Percentiles rank a stretch among this genome's conserved stretches.
Evolutionary conservation across 1,140 invertebrate genomes (phyloP).

Genomic region (Neodiprion virginianus): DNA sequence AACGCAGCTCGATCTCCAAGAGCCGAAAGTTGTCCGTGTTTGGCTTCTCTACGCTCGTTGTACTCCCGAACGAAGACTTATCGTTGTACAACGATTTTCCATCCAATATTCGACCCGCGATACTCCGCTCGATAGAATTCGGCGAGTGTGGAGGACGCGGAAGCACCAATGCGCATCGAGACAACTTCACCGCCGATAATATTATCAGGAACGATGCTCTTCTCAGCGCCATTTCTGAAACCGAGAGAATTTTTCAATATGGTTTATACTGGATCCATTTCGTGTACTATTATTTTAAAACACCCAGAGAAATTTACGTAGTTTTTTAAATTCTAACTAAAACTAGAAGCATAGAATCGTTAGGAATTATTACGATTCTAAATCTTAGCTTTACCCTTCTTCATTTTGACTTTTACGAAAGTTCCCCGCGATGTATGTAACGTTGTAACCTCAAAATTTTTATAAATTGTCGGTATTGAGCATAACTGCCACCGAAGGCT

Average conservation of each 20-base stretch:
- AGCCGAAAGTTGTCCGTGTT: conserved; percentile 45
- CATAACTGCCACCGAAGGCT: too few species aligned
- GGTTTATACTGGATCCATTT: too few species aligned
- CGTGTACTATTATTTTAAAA: too few species aligned
- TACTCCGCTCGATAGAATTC: conserved; percentile 46
- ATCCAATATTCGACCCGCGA: conserved; percentile 4
- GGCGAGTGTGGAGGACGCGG: conserved; percentile 54
- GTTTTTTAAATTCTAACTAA: too few species aligned
- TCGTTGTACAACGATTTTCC: conserved; percentile 28
- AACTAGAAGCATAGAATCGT: too few species aligned
- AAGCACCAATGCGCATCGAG: conserved; percentile 47
- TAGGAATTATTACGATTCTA: too few species aligned
- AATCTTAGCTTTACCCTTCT: too few species aligned
- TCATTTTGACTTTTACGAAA: too few species aligned
- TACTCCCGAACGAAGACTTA: background rate
- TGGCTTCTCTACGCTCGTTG: conserved; percentile 49
- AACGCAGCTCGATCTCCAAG: conserved; percentile 48
- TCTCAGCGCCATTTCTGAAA: background rate
- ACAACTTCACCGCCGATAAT: background rate
- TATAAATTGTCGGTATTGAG: too few species aligned
- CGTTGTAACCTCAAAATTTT: too few species aligned
- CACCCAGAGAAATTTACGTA: too few species aligned
- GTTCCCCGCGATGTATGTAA: too few species aligned
- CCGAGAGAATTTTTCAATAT: background rate
- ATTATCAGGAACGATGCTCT: background rate